These are phyloP conservation scores for Eurytoma californica DNA, from an alignment of 2,888 invertebrate species.

Conservation along the genomic window DNA sequence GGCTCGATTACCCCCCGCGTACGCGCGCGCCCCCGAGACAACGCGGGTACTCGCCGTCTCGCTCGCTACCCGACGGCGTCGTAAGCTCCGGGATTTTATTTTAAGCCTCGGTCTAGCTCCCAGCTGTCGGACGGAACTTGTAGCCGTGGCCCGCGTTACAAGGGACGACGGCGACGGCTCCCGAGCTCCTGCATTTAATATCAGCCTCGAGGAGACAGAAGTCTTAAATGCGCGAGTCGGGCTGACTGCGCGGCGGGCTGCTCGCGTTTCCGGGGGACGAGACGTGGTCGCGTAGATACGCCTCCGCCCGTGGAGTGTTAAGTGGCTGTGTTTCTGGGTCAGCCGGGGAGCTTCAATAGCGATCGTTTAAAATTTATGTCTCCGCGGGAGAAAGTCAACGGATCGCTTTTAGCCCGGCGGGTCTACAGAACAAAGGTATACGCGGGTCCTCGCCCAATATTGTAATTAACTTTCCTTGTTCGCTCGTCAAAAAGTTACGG, in stretches of 20 bases:
- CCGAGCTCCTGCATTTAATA: conserved; percentile 21
- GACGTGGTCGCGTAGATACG: too few species aligned
- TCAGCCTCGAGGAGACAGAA: conserved; percentile 7
- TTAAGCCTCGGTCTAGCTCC: conserved; percentile 20
- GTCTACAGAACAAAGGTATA: background rate
- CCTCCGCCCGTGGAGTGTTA: background rate
- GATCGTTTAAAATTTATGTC: conserved; percentile 22
- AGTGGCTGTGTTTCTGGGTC: background rate
- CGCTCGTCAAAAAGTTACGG: conserved; percentile 33
- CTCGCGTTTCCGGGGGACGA: too few species aligned
- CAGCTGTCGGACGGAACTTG: background rate
- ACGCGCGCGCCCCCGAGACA: conserved; percentile 5
- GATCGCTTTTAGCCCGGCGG: background rate
- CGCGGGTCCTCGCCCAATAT: background rate
- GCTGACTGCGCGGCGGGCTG: too few species aligned
- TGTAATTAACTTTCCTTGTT: conserved; percentile 41
- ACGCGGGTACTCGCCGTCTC: background rate
- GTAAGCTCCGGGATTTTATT: conserved; percentile 40
- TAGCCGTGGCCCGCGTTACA: background rate
- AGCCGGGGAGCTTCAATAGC: background rate
- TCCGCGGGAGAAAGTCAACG: conserved; percentile 11
- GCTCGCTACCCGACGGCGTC: background rate
- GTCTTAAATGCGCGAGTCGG: background rate
- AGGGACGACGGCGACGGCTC: background rate
- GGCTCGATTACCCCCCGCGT: conserved; percentile 39